These are phyloP conservation scores for Cotesia congregata DNA, from an alignment of 2,888 invertebrate species.

Conservation along the genomic window DNA sequence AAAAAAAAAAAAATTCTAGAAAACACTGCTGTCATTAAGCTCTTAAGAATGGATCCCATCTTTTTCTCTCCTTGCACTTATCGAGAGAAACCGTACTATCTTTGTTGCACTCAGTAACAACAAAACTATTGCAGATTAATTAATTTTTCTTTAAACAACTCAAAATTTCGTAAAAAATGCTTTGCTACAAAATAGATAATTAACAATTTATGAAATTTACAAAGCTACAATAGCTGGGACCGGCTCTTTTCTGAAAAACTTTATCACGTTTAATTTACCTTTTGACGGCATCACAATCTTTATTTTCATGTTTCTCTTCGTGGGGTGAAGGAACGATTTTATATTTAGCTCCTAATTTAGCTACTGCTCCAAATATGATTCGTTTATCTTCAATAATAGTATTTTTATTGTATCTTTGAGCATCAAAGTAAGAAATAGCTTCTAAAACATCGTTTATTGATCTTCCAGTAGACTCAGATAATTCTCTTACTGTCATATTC, in stretches of 20 bases:
- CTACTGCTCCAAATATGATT: slow-evolving; percentile 79
- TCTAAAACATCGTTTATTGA: slow-evolving; percentile 80
- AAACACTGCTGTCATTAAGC: neutral
- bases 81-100: too few species aligned
- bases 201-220: too few species aligned
- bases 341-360: slow-evolving; percentile 78
- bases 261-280: slow-evolving; percentile 50
- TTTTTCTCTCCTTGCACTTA: slow-evolving; percentile 1
- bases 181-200: neutral
- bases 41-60: neutral
- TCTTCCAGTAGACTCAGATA: slow-evolving; percentile 77
- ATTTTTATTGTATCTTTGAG: slow-evolving; percentile 72
- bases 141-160: too few species aligned
- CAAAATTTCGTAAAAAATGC: neutral
- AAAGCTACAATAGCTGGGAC: too few species aligned
- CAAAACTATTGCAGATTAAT: too few species aligned
- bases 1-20: too few species aligned
- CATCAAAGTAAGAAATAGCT: slow-evolving; percentile 77
- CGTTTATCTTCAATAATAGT: slow-evolving; percentile 77
- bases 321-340: slow-evolving; percentile 74
- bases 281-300: slow-evolving; percentile 56
- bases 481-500: slow-evolving; percentile 84
- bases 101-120: too few species aligned
- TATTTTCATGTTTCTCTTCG: slow-evolving; percentile 68
- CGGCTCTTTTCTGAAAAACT: neutral